Percentiles rank a stretch among this genome's conserved stretches.
These are phyloP conservation scores for Anastrepha ludens DNA, from an alignment of 1,140 invertebrate genomes.

Conservation along the genomic window DNA sequence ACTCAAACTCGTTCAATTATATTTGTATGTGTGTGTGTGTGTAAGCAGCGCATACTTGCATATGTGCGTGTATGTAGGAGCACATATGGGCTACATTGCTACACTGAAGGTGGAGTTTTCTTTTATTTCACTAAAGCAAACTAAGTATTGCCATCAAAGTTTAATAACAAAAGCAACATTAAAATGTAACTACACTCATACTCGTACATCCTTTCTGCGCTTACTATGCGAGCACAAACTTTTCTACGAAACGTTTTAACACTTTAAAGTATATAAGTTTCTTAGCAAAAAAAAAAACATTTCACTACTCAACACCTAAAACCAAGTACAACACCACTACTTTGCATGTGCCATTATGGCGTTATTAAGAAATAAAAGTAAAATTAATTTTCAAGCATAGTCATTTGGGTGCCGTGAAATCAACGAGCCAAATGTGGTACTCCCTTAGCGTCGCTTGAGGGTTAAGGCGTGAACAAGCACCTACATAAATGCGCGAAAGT, in stretches of 20 bases:
- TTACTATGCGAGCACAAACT: neutral
- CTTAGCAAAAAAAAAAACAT: neutral
- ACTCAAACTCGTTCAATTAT: neutral
- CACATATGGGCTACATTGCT: conserved; percentile 7
- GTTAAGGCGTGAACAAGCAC: neutral
- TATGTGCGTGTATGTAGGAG: neutral
- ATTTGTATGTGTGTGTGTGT: neutral
- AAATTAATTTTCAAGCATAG: conserved; percentile 32
- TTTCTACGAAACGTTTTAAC: neutral
- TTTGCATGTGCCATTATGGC: neutral
- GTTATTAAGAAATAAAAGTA: conserved; percentile 31
- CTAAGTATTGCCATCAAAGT: conserved; percentile 17
- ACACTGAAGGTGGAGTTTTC: neutral
- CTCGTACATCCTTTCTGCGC: neutral
- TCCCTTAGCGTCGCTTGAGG: neutral
- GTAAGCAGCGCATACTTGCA: neutral
- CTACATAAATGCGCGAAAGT: neutral
- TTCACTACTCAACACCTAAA: neutral
- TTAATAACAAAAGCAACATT: conserved; percentile 45
- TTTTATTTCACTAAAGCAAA: conserved; percentile 22
- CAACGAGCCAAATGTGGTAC: neutral
- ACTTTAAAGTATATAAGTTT: conserved; percentile 14
- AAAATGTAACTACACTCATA: neutral
- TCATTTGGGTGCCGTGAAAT: neutral
- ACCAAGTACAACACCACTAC: neutral